Evolutionary conservation across 2,113 vertebrate species (phyloP), one percentile per base, ranked within the genome.

Genomic region (Cynoglossus semilaevis): DNA sequence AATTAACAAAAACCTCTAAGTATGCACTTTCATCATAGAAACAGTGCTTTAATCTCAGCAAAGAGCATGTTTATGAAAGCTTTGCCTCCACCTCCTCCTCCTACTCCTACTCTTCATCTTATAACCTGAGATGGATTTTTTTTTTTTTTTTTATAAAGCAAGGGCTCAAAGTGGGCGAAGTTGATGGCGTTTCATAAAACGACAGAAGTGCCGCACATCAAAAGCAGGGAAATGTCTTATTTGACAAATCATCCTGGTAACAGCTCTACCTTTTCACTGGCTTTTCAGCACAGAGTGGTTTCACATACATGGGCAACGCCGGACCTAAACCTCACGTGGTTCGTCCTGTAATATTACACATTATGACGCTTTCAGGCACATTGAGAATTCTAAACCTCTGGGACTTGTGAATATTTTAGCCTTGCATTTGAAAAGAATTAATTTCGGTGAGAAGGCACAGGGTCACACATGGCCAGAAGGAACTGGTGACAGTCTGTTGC

Each of bases 41-140:
- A 67, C 41, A 40, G 9, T 14, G 58, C 85, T 87, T 88, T 88
- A 83, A 87, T 88, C 81, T 85, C 61, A 13, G 59, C 47, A 46
- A 76, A 79, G 66, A 60, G 57, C 66, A 67, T 74, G 73, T 80
- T 85, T 74, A 57, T 65, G 76, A 68, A 66, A 41, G 62, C 61
- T 51, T 12, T 51, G 81, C 74, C 80, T 76, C 73, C 68, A 77
- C 73, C 65, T 63, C 51, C 70, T 77, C 80, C 79, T 80, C 68
- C 11, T 41, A 29, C 22, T 29, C 22, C 38, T 41, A 29, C 22
- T 29, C 22, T 9, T 41, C 38, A 83, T 82, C 76, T 63, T 55
- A 76, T 79, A 82, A 85, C 69, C 57, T 55, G 22, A 55, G 67
- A 81, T 15, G 47, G 56, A 76, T 13, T n/a, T 29, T 15, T 41